These are phyloP conservation scores for Heliconius eleuchia DNA, from an alignment of 1,140 invertebrate species.

Conservation along the genomic window DNA sequence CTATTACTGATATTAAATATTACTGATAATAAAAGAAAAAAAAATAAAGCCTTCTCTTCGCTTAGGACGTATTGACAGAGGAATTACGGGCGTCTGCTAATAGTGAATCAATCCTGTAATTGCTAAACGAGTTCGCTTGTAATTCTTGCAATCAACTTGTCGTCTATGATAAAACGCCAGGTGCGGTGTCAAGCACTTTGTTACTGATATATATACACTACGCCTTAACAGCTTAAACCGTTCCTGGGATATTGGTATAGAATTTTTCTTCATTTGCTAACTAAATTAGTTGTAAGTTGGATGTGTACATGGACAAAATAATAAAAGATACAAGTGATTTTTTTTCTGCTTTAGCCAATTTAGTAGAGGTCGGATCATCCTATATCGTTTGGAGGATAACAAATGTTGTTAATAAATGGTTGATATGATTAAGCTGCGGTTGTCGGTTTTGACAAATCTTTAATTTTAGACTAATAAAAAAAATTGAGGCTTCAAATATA, in stretches of 20 bases:
- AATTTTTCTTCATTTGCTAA: not conserved
- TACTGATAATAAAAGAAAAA: not conserved
- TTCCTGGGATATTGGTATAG: not conserved
- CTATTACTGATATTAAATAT: not conserved
- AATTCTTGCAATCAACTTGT: conserved; percentile 44
- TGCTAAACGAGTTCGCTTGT: conserved; percentile 25
- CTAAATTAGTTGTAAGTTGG: not conserved
- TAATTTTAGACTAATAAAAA: too few species aligned
- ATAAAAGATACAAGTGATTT: too few species aligned
- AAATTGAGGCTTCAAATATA: too few species aligned
- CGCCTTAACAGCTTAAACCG: not conserved
- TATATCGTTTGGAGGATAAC: too few species aligned
- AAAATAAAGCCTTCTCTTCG: not conserved
- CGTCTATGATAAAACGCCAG: conserved; percentile 44
- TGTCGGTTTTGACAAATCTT: too few species aligned
- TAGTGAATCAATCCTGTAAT: conserved; percentile 35
- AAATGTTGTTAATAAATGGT: too few species aligned
- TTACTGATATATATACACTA: conserved; percentile 24
- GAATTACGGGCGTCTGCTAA: conserved; percentile 32
- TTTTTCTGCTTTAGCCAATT: too few species aligned
- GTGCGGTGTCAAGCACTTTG: conserved; percentile 33
- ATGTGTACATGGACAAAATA: too few species aligned
- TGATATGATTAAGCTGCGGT: too few species aligned
- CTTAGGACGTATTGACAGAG: conserved; percentile 21
- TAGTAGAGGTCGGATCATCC: too few species aligned